Evolutionary conservation across 2,113 vertebrate species (phyloP).

Genomic region (Ceuthmochares aereus): DNA sequence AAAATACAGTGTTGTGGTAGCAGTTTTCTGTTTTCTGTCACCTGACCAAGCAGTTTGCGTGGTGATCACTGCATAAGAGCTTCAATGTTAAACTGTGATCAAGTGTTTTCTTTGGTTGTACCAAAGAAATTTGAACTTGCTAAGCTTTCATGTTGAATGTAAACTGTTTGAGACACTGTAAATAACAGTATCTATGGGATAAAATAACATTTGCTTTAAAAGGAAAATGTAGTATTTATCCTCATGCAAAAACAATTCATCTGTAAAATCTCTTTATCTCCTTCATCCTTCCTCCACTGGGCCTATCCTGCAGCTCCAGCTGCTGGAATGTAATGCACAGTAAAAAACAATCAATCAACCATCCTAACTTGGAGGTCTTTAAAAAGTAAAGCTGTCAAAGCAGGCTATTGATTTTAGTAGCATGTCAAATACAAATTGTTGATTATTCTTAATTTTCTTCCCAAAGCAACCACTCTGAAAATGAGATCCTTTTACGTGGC

Average conservation of each 20-base stretch:
- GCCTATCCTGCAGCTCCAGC: not conserved
- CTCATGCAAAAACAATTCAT: not conserved
- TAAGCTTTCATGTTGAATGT: not conserved
- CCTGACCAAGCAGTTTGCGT: not conserved
- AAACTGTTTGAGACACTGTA: not conserved
- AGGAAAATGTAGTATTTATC: not conserved
- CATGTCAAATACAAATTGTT: not conserved
- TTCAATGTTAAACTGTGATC: not conserved
- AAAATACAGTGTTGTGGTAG: not conserved
- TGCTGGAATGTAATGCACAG: not conserved
- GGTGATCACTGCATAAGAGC: not conserved
- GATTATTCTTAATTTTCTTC: constrained; percentile 26
- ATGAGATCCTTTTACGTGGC: too few species aligned
- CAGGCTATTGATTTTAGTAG: not conserved
- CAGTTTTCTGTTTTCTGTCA: not conserved
- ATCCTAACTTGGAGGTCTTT: not conserved
- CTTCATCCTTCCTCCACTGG: not conserved
- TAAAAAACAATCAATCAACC: not conserved
- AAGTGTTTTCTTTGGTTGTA: not conserved
- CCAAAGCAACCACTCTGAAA: not conserved
- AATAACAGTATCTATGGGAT: not conserved
- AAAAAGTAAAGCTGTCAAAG: not conserved
- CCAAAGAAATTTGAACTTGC: not conserved
- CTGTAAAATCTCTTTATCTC: not conserved
- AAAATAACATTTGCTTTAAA: constrained; percentile 15